Evolutionary conservation across 2,888 invertebrate genomes (phyloP).

Genomic region (Caenorhabditis sinica): DNA sequence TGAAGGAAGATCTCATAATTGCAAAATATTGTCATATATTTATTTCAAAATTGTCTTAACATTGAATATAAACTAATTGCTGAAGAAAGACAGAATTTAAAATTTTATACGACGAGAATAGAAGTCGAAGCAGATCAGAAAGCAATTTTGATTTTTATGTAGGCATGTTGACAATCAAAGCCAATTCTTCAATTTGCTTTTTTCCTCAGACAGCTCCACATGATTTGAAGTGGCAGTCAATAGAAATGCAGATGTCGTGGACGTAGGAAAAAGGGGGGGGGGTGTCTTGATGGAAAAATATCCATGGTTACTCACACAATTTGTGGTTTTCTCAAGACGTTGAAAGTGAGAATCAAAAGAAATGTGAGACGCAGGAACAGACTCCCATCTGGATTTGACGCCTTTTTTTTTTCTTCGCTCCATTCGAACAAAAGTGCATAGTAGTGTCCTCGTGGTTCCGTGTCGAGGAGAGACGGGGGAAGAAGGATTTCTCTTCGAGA

Average conservation of each 20-base stretch:
- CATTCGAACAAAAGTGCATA: constrained; percentile 26
- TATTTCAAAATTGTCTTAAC: neutral
- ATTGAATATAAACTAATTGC: too few relatives aligned
- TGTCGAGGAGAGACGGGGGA: neutral
- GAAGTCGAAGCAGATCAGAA: too few relatives aligned
- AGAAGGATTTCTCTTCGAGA: neutral
- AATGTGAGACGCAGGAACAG: constrained; percentile 44
- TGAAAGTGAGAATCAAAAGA: neutral
- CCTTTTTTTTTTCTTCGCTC: constrained; percentile 10
- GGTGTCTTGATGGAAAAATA: constrained; percentile 37
- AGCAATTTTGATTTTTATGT: too few relatives aligned
- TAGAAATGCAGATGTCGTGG: constrained; percentile 8
- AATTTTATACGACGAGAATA: too few relatives aligned
- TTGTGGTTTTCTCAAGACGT: constrained; percentile 53
- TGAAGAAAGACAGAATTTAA: too few relatives aligned
- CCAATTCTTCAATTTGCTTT: neutral
- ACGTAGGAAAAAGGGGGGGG: neutral
- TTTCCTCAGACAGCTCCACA: neutral
- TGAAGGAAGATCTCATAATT: neutral
- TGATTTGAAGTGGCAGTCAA: constrained; percentile 1
- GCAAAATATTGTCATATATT: neutral
- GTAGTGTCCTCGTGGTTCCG: constrained; percentile 16
- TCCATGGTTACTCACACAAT: constrained; percentile 65
- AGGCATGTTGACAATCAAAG: neutral
- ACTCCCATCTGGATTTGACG: constrained; percentile 38